Evolutionary conservation across 2,113 vertebrate genomes (phyloP).

Genomic region (Myrmophylax atrothorax): DNA sequence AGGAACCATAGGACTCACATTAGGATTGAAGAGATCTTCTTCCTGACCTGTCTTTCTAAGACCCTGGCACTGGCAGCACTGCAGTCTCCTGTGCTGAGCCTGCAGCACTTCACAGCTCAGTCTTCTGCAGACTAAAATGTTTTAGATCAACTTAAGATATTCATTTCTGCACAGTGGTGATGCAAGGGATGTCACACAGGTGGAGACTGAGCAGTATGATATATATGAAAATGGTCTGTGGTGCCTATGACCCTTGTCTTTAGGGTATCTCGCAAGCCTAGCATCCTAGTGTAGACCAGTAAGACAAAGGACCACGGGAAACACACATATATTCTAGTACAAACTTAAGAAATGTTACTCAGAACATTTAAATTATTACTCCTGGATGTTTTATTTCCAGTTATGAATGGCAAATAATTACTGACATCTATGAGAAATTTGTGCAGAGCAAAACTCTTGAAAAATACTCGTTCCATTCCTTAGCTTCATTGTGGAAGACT

Average conservation of each 20-base stretch:
- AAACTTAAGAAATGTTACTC: neutral
- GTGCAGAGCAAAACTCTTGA: neutral
- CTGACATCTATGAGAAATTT: neutral
- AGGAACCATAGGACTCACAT: neutral
- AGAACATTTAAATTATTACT: neutral
- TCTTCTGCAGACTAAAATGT: neutral
- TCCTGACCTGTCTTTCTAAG: neutral
- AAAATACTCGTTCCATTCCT: neutral
- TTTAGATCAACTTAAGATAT: neutral
- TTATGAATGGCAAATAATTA: neutral
- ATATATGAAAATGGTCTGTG: fast-evolving
- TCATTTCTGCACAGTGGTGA: neutral
- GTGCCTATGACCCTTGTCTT: neutral
- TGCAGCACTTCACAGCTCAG: neutral
- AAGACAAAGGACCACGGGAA: neutral
- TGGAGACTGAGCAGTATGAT: neutral
- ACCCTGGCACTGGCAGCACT: neutral
- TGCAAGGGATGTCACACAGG: fast-evolving
- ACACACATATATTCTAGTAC: neutral
- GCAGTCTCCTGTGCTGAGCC: neutral
- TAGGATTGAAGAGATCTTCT: neutral
- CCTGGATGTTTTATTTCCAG: neutral
- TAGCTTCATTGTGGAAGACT: neutral
- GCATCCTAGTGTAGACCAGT: no score
- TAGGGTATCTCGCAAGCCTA: neutral